phyloP scores from a whole-genome alignment of 2,888 invertebrate genomes.

The Amaurobius ferox region DNA sequence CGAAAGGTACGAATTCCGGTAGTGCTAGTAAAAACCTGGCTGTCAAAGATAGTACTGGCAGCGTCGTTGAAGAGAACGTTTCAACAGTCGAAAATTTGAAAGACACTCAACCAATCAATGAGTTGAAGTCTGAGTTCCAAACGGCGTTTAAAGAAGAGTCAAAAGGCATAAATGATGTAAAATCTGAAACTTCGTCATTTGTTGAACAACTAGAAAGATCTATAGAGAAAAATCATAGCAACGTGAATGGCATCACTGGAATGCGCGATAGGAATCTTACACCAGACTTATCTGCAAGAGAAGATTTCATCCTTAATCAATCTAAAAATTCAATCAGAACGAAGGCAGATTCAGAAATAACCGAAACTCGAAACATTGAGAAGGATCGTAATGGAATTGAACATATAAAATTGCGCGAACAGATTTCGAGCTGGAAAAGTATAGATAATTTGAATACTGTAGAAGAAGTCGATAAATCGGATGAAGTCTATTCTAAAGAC shows the following conservation, averaged over 20 bases:
- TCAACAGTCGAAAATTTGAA: neutral
- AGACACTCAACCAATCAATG: neutral
- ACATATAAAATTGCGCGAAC: neutral
- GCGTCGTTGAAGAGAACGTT: neutral
- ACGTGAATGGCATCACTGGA: neutral
- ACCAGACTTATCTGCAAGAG: neutral
- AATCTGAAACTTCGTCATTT: neutral
- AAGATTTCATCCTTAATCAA: neutral
- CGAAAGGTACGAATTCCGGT: neutral
- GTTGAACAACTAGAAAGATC: neutral
- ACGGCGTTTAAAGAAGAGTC: neutral
- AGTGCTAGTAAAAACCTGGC: neutral
- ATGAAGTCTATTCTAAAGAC: no score
- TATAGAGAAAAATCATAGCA: neutral
- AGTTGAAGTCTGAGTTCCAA: neutral
- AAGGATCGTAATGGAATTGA: neutral
- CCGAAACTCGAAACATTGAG: no score
- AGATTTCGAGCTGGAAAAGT: conserved; percentile 4
- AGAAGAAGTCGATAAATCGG: neutral
- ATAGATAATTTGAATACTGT: conserved; percentile 1
- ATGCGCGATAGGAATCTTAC: neutral
- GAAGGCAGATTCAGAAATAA: neutral
- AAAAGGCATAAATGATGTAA: neutral
- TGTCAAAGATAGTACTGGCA: neutral
- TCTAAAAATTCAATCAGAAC: neutral